These are phyloP conservation scores for Microctonus aethiopoides DNA, from an alignment of 2,888 invertebrate species.

Conservation along the genomic window DNA sequence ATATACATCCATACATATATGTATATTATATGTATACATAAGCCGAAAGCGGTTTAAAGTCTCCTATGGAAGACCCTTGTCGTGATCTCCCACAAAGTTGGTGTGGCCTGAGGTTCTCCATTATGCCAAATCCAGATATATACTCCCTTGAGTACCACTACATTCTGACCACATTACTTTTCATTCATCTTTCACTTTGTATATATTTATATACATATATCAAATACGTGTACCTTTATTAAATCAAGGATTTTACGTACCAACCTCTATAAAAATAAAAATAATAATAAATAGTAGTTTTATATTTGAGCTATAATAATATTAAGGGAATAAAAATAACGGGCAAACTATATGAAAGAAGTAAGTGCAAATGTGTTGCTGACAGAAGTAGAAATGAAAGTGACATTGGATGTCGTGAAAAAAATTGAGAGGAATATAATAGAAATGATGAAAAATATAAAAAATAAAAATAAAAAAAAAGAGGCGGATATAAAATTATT, in stretches of 20 bases:
- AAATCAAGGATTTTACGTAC: not conserved
- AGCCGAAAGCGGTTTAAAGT: conserved; percentile 30
- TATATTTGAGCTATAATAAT: no score
- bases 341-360: no score
- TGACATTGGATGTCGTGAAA: no score
- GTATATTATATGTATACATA: conserved; percentile 24
- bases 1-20: conserved; percentile 4
- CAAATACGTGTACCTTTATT: not conserved
- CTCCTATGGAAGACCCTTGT: conserved; percentile 36
- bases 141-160: conserved; percentile 6
- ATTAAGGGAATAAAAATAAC: not conserved
- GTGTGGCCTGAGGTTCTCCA: conserved; percentile 24
- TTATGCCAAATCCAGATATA: conserved; percentile 29
- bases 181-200: conserved; percentile 2
- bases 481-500: no score
- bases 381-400: no score
- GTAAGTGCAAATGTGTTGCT: no score
- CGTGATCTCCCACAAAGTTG: conserved; percentile 25
- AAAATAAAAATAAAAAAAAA: no score
- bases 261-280: not conserved
- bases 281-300: not conserved
- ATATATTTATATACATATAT: not conserved
- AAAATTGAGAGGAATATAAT: no score
- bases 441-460: no score
- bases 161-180: conserved; percentile 14